Evolutionary conservation across 1,140 invertebrate species (phyloP), one percentile per base, ranked within the genome.

Genomic region (Apis florea): DNA sequence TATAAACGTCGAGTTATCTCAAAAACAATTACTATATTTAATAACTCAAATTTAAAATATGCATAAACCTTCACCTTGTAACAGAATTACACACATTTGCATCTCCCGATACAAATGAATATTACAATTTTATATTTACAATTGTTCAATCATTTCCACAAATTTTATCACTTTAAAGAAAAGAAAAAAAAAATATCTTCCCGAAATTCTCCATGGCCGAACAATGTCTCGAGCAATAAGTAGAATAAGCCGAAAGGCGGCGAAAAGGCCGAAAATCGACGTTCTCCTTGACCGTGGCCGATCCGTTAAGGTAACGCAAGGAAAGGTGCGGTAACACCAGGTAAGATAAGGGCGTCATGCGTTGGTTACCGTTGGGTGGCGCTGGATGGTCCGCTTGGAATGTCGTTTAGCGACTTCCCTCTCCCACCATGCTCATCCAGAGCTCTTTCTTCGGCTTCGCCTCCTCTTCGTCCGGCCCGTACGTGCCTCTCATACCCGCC

Each of bases 291-390:
- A 64, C 71, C 74, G 79, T 83, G 75, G 83, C 58, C 75, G 85
- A 84, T 82, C 86, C 86, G 86, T 88, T 88, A 87, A 88, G 77
- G 78, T 78, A 83, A 88, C 66, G 63, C n/a, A 76, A 83, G 75
- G 87, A 82, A 86, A 86, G 85, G 81, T 83, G 76, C 79, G 79
- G 84, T 85, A 86, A 84, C 77, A 82, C 74, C 75, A 83, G 77
- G 79, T 79, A 85, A 89, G 85, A 91, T 89, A 89, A 90, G 88
- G 89, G 89, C 89, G 89, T 89, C 86, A 89, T 84, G 86, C 91
- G 90, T 90, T 92, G 89, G 92, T 93, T 93, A 93, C 92, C 92
- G 92, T 93, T 93, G 91, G 91, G 90, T 92, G 92, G 92, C 89
- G 90, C 90, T 92, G 89, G 90, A 92, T 92, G 89, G 89, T 85